Percentiles rank a stretch among this genome's conserved stretches.
These are phyloP conservation scores for Tetragnatha montana DNA, from an alignment of 2,888 invertebrate genomes.

Conservation along the genomic window DNA sequence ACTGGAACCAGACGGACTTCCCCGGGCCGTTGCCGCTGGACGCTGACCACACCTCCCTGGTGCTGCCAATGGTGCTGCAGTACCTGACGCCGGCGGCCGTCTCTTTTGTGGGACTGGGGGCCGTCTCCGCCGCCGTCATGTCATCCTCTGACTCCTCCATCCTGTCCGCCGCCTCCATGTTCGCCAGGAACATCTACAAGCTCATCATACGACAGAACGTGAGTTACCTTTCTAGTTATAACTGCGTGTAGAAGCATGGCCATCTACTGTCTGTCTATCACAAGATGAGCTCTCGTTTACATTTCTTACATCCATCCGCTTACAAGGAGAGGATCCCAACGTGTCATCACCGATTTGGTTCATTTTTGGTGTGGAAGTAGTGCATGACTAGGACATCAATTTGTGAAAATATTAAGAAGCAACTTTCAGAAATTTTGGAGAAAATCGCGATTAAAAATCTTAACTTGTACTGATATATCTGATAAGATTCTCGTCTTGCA, in stretches of 20 bases:
- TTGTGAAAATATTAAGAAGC: too few relatives aligned
- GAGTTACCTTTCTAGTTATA: conserved; percentile 73
- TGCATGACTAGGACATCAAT: too few relatives aligned
- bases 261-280: too few relatives aligned
- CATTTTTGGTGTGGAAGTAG: too few relatives aligned
- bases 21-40: conserved; percentile 75
- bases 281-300: too few relatives aligned
- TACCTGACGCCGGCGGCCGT: conserved; percentile 96
- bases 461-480: too few relatives aligned
- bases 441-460: too few relatives aligned
- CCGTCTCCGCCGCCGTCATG: conserved; percentile 99
- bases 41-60: conserved; percentile 80
- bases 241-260: not conserved
- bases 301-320: too few relatives aligned
- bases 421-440: too few relatives aligned
- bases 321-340: too few relatives aligned
- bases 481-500: too few relatives aligned
- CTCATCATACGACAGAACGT: conserved; percentile 94
- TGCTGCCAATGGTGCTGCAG: conserved; percentile 96
- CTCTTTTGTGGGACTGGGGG: conserved; percentile 97
- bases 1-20: conserved; percentile 96
- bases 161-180: conserved; percentile 98
- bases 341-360: too few relatives aligned
- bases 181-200: conserved; percentile 98
- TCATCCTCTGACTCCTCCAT: conserved; percentile 99